These are phyloP conservation scores for Miichthys miiuy DNA, from an alignment of 2,797 vertebrate genomes.

Conservation along the genomic window DNA sequence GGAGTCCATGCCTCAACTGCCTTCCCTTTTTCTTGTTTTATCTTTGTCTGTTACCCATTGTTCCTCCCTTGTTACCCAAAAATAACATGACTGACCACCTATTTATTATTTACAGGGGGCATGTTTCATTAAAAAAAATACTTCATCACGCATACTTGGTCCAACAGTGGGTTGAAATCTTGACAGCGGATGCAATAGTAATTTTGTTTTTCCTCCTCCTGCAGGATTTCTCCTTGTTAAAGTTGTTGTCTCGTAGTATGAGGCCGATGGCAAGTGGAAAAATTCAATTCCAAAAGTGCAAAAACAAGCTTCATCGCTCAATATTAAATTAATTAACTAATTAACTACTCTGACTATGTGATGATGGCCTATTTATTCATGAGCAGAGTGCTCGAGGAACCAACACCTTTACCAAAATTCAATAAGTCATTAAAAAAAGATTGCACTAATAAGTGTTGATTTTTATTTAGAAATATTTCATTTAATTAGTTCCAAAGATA, in stretches of 20 bases:
- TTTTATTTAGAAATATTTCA: background rate
- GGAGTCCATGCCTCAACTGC: too few relatives aligned
- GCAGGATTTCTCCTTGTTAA: background rate
- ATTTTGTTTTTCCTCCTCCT: background rate
- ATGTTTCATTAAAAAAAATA: too few relatives aligned
- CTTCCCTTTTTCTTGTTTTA: too few relatives aligned
- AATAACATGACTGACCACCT: too few relatives aligned
- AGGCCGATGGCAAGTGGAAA: background rate
- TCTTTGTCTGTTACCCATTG: too few relatives aligned
- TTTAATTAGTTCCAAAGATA: conserved; percentile 19
- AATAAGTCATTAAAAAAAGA: background rate
- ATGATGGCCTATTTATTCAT: background rate
- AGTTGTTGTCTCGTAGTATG: background rate
- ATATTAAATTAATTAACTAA: conserved; percentile 5
- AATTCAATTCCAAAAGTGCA: background rate
- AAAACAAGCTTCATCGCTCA: background rate
- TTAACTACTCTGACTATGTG: background rate
- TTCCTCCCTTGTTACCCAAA: too few relatives aligned
- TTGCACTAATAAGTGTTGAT: background rate
- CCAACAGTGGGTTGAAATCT: background rate
- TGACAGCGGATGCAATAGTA: background rate
- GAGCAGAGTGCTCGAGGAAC: background rate
- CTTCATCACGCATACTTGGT: too few relatives aligned
- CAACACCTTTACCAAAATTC: background rate
- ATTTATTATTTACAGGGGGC: too few relatives aligned